A percentile compares a stretch with the other conserved stretches of the same genome.
Evolutionary conservation across 2,888 invertebrate species (phyloP).

Genomic region (Epinotia demarniana): DNA sequence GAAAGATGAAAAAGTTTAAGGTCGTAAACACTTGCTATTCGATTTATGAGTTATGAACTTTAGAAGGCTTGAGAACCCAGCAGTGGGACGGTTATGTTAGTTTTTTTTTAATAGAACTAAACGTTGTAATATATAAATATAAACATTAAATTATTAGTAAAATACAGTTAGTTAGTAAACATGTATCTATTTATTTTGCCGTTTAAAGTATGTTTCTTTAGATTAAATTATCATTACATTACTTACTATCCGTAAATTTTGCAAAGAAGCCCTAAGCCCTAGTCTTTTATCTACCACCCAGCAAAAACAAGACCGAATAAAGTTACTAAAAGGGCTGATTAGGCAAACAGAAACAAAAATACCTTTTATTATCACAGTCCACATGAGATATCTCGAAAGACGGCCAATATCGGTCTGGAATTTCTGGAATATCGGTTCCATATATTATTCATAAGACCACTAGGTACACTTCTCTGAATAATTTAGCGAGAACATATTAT

Average conservation of each 20-base stretch:
- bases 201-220: neutral
- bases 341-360: conserved; percentile 38
- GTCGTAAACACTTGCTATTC: neutral
- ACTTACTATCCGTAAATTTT: neutral
- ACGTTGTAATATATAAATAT: neutral
- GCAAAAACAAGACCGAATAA: neutral
- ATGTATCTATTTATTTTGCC: neutral
- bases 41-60: neutral
- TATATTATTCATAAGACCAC: conserved; percentile 77
- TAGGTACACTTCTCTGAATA: conserved; percentile 79
- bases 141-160: neutral
- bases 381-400: conserved; percentile 52
- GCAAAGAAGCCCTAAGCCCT: neutral
- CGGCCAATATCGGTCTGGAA: conserved; percentile 48
- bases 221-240: neutral
- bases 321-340: conserved; percentile 20
- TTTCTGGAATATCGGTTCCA: conserved; percentile 56
- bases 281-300: neutral
- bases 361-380: conserved; percentile 39
- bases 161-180: neutral
- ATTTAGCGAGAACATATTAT: conserved; percentile 78
- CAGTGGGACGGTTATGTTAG: neutral
- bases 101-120: neutral
- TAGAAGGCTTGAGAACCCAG: neutral
- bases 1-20: no score